Base-by-base conservation (phyloP, 2,888 invertebrate species). In the Entomobrya multifasciata region DNA sequence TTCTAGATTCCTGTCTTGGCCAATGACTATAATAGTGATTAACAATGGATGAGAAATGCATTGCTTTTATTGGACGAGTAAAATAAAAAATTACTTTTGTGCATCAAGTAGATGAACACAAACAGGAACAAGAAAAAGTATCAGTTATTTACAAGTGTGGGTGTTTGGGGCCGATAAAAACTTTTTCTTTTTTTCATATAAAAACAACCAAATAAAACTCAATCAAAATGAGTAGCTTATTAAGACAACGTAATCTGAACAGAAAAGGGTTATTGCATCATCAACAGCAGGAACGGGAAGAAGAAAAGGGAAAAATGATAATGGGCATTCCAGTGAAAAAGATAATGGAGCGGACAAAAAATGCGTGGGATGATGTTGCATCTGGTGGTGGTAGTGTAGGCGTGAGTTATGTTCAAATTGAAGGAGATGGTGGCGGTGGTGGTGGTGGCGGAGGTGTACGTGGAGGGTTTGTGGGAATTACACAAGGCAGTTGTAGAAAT, bases 161-260 rank as follows among this genome's bases (percentile, higher is more conserved):
- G 62, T 36, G 52, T 52, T 52, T 52, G 52, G 52, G 13, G 15
- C 4, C 25, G 41, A n/a, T 11, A 25, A 13, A n/a, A 30, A 20
- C 41, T 13, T 15, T 17, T 10, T 0, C 11, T 3, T n/a, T 17
- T 41, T 44, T 67, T 44, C 17, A 1, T 8, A 20, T 10, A 67
- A 4, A 72, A 49, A n/a, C 3, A n/a, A 27, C 11, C 15, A 72
- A 22, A n/a, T 15, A 47, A 8, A 49, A 52, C n/a, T n/a, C n/a
- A n/a, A n/a, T n/a, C n/a, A 36, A 13, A 13, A 72, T 47, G 52
- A 27, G 27, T 49, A 72, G 30, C n/a, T 49, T 72, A 52, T 49
- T 72, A 72, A 20, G 72, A 27, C 49, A 72, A 17, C 72, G 72
- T 72, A 72, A 72, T 72, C 49, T 72, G 27, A 72, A 72, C 72